Evolutionary conservation across 2,113 vertebrate genomes (phyloP), one percentile per base, ranked within the genome.

Genomic region (Cyprinodon tularosa): DNA sequence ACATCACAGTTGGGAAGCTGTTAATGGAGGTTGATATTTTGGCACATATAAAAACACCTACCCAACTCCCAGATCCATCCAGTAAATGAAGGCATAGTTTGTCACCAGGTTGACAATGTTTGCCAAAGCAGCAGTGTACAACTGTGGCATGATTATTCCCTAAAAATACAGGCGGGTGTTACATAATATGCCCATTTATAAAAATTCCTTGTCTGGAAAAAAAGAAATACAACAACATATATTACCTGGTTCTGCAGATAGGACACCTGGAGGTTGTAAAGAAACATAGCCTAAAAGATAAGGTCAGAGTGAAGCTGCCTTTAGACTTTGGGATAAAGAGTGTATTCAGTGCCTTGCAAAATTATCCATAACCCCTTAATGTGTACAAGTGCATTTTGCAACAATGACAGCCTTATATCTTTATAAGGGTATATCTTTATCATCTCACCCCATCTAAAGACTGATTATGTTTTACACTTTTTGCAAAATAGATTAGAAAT

Each of bases 221-320:
- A n/a, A 13, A 9, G 20, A 29, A 39, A 8, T 20, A n/a, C 17
- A 5, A 66, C 17, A 3, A 45, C 3, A 66, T 17, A 57, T 3
- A 17, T 29, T 93, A 97, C 96, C 96, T 98, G 96, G 69, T 95
- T 97, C 81, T 96, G 95, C 64, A 98, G 93, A 75, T 97, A 98
- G 76, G 94, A 94, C 1, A 92, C 92, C 86, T 96, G 95, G 48
- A 97, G 90, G 39, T 96, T 92, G 88, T 96, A 91, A 1, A 98
- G 82, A 81, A 96, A 97, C 0, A 94, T 85, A 0, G 94, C 95
- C 97, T 98, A 66, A 12, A 80, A 86, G 36, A 78, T n/a, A 88
- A 40, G 76, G 22, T 78, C 2, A 72, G 29, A 71, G 11, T 59
- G 3, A 11, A 64, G 45, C 8, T 68, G 37, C 15, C 13, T 17